Percentiles rank a stretch among this genome's conserved stretches.
Evolutionary conservation across 2,113 vertebrate genomes (phyloP).

Genomic region (Columba livia): DNA sequence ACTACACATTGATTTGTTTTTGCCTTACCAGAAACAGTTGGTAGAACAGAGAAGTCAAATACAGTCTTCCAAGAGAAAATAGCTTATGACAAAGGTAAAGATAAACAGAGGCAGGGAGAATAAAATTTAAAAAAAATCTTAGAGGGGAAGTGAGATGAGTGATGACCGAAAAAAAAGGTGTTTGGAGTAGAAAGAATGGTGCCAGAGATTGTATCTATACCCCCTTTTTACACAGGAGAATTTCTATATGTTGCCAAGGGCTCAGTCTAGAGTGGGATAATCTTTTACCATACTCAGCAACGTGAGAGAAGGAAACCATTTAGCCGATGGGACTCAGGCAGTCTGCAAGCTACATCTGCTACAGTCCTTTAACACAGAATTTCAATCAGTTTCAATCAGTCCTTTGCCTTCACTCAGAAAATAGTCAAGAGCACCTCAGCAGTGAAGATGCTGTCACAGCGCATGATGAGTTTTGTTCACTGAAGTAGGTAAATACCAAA

Average conservation of each 20-base stretch:
- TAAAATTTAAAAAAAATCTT: neutral
- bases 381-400: neutral
- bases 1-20: neutral
- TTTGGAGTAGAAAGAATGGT: neutral
- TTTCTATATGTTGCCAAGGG: neutral
- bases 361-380: neutral
- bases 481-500: constrained; percentile 1
- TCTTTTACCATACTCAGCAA: neutral
- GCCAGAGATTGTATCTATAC: neutral
- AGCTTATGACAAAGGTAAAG: neutral
- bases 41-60: neutral
- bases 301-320: neutral
- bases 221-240: neutral
- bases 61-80: neutral
- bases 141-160: neutral
- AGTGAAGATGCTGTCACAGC: neutral
- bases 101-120: neutral
- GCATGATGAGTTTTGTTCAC: neutral
- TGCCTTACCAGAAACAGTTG: neutral
- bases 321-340: neutral
- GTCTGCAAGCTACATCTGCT: neutral
- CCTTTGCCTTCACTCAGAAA: neutral
- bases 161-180: neutral
- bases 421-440: rapidly evolving
- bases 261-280: rapidly evolving